Base-by-base conservation (phyloP, 2,113 vertebrate species). In the Galemys pyrenaicus region DNA sequence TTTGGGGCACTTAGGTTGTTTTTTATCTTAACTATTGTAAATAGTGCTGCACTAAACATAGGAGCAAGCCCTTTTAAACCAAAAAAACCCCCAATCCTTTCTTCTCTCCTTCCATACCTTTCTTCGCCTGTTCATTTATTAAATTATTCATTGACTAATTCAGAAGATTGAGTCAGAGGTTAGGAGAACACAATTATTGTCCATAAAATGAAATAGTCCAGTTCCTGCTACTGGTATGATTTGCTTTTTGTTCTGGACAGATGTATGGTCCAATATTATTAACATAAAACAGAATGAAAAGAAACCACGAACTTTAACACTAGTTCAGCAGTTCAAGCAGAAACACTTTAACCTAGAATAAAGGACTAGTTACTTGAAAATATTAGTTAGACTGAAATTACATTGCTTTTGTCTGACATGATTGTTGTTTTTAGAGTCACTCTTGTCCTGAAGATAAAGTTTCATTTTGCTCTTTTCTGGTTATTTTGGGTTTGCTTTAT, bases 261-360 rank as follows among this genome's bases (percentile, higher is more conserved):
- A 44, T 75, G 49, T 86, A 92, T 77, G 64, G 54, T 49, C 62
- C 37, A 39, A 89, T 26, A 51, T 92, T 30, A 68, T 73, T 85
- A 70, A 62, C 84, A 81, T 82, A 94, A 80, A 96, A 80, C 84
- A 80, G 51, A 92, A 77, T 10, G 15, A 60, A 82, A 95, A 37
- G 44, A 87, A 95, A 56, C 19, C 51, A 58, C 77, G 77, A 60
- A 60, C 95, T 96, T 96, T 87, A 87, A 80, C 81, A n/a, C 68
- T 95, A 65, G 58, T 56, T 94, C 82, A 62, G 4, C n/a, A 60
- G 8, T 80, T 91, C 65, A 83, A 80, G n/a, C 77, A 90, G 67
- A 92, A 87, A 77, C 22, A 51, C 11, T 37, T 44, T 94, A 87
- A 81, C 44, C 70, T 95, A 94, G 65, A 84, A 89, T 26, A 64